A percentile compares a stretch with the other conserved stretches of the same genome.
Conservation (phyloP, 92 coral and sea anemone genomes). For the Hydrozoanthus gracilis region DNA sequence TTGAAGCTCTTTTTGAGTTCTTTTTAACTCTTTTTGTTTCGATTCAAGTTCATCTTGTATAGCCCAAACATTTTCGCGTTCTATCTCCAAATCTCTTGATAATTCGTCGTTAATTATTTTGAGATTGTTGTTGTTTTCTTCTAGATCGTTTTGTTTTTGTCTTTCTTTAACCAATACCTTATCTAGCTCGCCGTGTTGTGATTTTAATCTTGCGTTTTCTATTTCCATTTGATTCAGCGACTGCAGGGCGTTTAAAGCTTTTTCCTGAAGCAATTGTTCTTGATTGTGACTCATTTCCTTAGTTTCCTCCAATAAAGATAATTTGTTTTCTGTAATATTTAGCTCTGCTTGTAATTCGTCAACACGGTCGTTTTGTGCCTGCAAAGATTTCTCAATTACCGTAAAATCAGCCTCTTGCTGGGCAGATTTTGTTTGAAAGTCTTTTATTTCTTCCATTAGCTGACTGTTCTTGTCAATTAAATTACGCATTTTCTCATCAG, state of each 20-base stretch:
- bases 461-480: slow-evolving; percentile 58
- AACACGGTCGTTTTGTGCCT: slow-evolving; percentile 55
- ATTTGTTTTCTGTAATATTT: slow-evolving; percentile 52
- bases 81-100: slow-evolving; percentile 67
- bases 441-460: slow-evolving; percentile 49
- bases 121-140: slow-evolving; percentile 67
- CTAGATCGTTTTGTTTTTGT: slow-evolving; percentile 61
- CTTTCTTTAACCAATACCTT: slow-evolving; percentile 55
- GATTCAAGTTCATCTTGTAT: slow-evolving; percentile 66
- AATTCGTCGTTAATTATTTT: slow-evolving; percentile 71
- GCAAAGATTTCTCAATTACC: slow-evolving; percentile 48
- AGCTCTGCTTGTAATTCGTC: slow-evolving; percentile 62
- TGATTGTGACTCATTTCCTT: slow-evolving; percentile 67
- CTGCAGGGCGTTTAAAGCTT: slow-evolving; percentile 65
- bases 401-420: slow-evolving; percentile 56
- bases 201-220: slow-evolving; percentile 58
- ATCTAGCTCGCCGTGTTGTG: slow-evolving; percentile 63
- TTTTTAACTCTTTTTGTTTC: slow-evolving; percentile 70
- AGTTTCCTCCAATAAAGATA: slow-evolving; percentile 68
- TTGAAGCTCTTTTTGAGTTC: slow-evolving; percentile 66
- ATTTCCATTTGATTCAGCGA: slow-evolving; percentile 64
- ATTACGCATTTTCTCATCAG: slow-evolving; percentile 57
- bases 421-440: slow-evolving; percentile 49
- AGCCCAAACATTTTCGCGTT: slow-evolving; percentile 65
- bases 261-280: slow-evolving; percentile 73